Base-by-base conservation (phyloP, 2,888 invertebrate species). In the Drosophila niveifrons region DNA sequence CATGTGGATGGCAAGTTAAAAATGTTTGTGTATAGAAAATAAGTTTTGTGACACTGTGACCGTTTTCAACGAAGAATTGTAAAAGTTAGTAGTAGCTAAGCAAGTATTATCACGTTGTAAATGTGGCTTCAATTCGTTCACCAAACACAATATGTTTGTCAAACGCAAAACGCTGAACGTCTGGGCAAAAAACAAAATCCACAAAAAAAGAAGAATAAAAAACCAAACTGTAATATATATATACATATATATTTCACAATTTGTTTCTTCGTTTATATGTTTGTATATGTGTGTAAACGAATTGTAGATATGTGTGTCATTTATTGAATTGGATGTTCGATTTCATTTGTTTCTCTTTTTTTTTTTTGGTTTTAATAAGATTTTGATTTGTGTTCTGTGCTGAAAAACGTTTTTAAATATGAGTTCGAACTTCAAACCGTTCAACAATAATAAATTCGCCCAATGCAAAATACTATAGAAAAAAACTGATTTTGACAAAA, bases 51-150 rank as follows among this genome's bases (percentile, higher is more conserved):
- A 74, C 75, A 44, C 59, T 63, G 77, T 76, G 72, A 59, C 44
- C 51, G 65, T 44, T 52, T 51, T 48, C 73, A 73, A 61, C 51
- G 47, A 47, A 50, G 41, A 50, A 74, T 58, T 78, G 75, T 78
- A 78, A 75, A 78, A 74, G 75, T 78, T 75, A 68, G 69, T 64
- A 63, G 59, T 74, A 68, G 48, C 34, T 63, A 74, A 78, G 75
- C 75, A 78, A 75, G 75, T 78, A 75, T 75, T 68, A 78, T 78
- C 79, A 75, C 75, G 75, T 75, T 75, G 68, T 75, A 75, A 75
- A 75, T 75, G 75, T 75, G 75, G 79, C 75, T 64, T 57, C 36
- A 57, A 67, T n/a, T 67, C 55, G 68, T 78, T 56, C 52, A 62
- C 50, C 67, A 63, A 63, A 47, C 17, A 52, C 23, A 53, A 46